Evolutionary conservation across 1,140 invertebrate genomes (phyloP).

Genomic region (Bradysia coprophila): DNA sequence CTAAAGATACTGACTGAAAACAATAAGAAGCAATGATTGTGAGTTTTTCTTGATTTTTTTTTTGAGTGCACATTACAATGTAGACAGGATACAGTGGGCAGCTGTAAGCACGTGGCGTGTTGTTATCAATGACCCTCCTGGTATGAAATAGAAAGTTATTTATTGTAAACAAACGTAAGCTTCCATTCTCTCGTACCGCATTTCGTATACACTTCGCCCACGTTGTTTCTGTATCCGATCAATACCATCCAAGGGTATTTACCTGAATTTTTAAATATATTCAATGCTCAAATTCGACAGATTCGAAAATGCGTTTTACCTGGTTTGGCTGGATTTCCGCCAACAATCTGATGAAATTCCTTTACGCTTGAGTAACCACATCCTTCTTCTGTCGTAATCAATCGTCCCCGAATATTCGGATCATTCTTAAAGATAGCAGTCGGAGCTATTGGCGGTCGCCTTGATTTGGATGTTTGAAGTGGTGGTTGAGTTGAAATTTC

Average conservation of each 20-base stretch:
- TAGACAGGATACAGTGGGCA: conserved; percentile 15
- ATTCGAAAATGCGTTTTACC: too few species aligned
- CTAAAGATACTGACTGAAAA: too few species aligned
- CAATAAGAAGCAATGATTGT: too few species aligned
- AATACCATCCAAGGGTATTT: conserved; percentile 21
- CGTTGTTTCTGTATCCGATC: conserved; percentile 16
- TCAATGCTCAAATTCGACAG: too few species aligned
- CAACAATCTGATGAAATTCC: conserved; percentile 21
- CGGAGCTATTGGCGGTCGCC: too few species aligned
- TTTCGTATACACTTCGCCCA: conserved; percentile 11
- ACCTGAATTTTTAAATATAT: conserved; percentile 5
- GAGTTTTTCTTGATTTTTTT: too few species aligned
- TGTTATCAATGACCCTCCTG: conserved; percentile 17
- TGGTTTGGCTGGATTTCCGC: conserved; percentile 21
- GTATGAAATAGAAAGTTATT: background rate
- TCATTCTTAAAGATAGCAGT: too few species aligned
- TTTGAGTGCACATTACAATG: too few species aligned
- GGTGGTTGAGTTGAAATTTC: too few species aligned
- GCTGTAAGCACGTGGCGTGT: conserved; percentile 16
- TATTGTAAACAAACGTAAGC: background rate
- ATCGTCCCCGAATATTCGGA: conserved; percentile 9
- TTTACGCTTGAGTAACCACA: conserved; percentile 18
- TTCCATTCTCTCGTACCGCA: conserved; percentile 10
- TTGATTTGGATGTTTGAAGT: too few species aligned
- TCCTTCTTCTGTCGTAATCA: conserved; percentile 14